Evolutionary conservation across 2,888 invertebrate species (phyloP), one percentile per base, ranked within the genome.

Genomic region (Carcina quercana): DNA sequence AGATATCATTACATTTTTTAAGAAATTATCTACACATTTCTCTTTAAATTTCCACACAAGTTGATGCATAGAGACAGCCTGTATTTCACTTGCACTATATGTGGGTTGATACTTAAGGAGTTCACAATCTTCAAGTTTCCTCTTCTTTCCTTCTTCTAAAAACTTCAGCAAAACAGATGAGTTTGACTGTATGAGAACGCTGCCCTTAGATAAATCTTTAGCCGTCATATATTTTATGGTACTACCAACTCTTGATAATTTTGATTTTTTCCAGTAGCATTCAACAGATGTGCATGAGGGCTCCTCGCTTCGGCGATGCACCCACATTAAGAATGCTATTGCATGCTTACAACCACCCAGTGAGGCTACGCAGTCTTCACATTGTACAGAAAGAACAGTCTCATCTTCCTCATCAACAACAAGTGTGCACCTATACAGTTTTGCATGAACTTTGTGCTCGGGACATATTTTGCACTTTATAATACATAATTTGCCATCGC

Each of bases 181-280:
- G 32, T 46, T 37, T 34, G 47, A n/a, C 35, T 29, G 38, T 22
- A 45, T 37, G 4, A 13, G 35, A 14, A 37, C 39, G 2, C 21
- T 35, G 24, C 44, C 43, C 3, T 47, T 45, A n/a, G 43, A 40
- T 25, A 53, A 25, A 1, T 54, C 42, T 34, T 50, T 51, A 3
- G 46, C 30, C 5, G 50, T 47, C 6, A 55, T 47, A 28, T 25
- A 57, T 41, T 60, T 59, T 3, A 56, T 1, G 25, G 25, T 53
- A 34, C 26, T 48, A 0, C 56, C 55, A 35, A 59, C 52, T 28
- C 38, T 45, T 0, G 55, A 53, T 0, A 56, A 37, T 10, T 43
- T 53, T 0, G 55, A 53, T 42, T 59, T 59, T 17, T 15, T 42
- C 57, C 59, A 59, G 14, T 59, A 62, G 14, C 59, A 60, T 28